Conservation (phyloP, 2,888 invertebrate genomes). For the Cosmia pyralina region DNA sequence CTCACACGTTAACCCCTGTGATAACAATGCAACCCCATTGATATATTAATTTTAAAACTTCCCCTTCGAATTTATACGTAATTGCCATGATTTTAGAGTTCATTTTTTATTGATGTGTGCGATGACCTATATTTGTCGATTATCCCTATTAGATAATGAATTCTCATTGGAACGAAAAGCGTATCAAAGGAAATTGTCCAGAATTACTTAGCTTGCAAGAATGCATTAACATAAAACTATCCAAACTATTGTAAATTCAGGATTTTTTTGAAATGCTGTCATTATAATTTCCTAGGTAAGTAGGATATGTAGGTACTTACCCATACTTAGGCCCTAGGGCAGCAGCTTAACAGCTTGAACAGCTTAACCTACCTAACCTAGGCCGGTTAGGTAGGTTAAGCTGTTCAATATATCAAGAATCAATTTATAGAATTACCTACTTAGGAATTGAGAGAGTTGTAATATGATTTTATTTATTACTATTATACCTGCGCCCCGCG, state of each 20-base stretch:
- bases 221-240: background rate
- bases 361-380: too few species aligned
- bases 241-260: background rate
- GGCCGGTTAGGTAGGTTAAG: too few species aligned
- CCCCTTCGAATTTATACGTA: constrained; percentile 24
- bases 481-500: too few species aligned
- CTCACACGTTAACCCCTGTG: constrained; percentile 57
- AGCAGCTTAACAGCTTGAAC: too few species aligned
- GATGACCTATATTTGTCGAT: constrained; percentile 53
- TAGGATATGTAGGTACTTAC: too few species aligned
- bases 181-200: background rate
- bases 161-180: background rate
- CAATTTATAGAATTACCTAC: too few species aligned
- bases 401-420: too few species aligned
- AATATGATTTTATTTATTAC: too few species aligned
- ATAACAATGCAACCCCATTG: constrained; percentile 58
- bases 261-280: too few species aligned
- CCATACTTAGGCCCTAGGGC: too few species aligned
- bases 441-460: too few species aligned
- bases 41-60: constrained; percentile 15
- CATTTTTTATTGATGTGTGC: background rate
- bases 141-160: background rate
- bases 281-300: too few species aligned
- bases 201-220: background rate
- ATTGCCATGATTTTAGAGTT: constrained; percentile 3